Evolutionary conservation across 1,140 invertebrate species (phyloP).

Genomic region (Eubasilissa regina): DNA sequence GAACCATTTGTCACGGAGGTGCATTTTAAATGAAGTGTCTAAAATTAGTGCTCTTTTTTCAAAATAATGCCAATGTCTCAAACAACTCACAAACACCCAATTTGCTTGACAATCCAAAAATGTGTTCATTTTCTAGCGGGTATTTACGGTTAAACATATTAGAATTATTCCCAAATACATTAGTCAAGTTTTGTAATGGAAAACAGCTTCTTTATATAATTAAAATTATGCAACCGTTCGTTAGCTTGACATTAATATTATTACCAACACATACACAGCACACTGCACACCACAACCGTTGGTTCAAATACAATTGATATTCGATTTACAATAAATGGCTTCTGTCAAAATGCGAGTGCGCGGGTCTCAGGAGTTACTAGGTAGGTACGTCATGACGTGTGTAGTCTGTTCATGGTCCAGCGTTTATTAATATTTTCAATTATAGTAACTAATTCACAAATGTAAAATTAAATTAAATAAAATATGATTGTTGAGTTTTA

Average conservation of each 20-base stretch:
- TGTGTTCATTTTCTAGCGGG: neutral
- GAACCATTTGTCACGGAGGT: conserved; percentile 6
- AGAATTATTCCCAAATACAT: conserved; percentile 11
- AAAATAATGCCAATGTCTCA: neutral
- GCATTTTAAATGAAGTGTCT: conserved; percentile 16
- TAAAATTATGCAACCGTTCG: conserved; percentile 8
- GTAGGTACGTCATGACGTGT: too few relatives aligned
- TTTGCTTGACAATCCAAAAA: neutral
- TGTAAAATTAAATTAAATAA: too few relatives aligned
- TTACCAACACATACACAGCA: neutral
- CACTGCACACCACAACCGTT: too few relatives aligned
- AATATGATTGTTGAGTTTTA: too few relatives aligned
- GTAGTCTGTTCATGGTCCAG: too few relatives aligned
- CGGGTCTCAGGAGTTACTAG: neutral
- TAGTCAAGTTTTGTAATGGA: conserved; percentile 14
- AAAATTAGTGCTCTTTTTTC: conserved; percentile 6
- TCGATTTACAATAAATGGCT: conserved; percentile 73
- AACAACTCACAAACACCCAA: conserved; percentile 18
- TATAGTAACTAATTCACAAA: too few relatives aligned
- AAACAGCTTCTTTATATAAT: conserved; percentile 9
- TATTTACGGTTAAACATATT: conserved; percentile 25
- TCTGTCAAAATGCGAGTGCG: conserved; percentile 72
- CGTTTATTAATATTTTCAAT: too few relatives aligned
- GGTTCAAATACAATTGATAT: conserved; percentile 67
- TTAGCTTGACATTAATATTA: neutral